Evolutionary conservation across 2,113 vertebrate genomes (phyloP).

Genomic region (Gnathonemus echidnorhynchus): DNA sequence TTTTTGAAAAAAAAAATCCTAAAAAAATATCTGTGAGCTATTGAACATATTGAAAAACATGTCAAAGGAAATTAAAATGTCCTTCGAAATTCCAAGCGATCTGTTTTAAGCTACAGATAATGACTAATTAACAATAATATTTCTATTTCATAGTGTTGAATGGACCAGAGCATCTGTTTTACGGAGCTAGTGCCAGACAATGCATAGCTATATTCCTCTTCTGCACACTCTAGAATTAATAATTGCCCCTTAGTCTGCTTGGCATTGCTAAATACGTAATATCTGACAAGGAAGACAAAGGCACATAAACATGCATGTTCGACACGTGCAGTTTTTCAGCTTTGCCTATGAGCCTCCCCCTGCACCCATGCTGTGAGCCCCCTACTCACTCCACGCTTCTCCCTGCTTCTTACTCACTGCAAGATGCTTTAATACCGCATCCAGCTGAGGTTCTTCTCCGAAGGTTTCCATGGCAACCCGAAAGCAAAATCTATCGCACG

Average conservation of each 20-base stretch:
- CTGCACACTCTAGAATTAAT: not conserved
- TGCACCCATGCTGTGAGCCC: slow-evolving; percentile 23
- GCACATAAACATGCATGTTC: not conserved
- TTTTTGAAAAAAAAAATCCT: not conserved
- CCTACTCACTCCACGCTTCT: slow-evolving; percentile 35
- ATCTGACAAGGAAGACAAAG: not conserved
- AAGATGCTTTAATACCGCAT: slow-evolving; percentile 46
- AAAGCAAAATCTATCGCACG: slow-evolving; percentile 55
- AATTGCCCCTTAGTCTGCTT: not conserved
- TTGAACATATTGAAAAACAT: not conserved
- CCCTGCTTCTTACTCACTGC: slow-evolving; percentile 33
- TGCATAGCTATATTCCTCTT: not conserved
- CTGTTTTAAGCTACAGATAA: not conserved
- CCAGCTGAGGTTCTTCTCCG: slow-evolving; percentile 50
- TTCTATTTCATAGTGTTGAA: not conserved
- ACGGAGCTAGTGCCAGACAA: not conserved
- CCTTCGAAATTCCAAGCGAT: not conserved
- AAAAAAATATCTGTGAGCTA: not conserved
- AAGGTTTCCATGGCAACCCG: slow-evolving; percentile 67
- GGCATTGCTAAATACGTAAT: not conserved
- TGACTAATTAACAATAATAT: not conserved
- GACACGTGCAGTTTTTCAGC: not conserved
- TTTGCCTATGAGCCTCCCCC: not conserved
- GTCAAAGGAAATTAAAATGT: not conserved
- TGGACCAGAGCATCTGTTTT: not conserved